These are phyloP conservation scores for Drosophila gaucha DNA, from an alignment of 2,888 invertebrate species.

Conservation along the genomic window DNA sequence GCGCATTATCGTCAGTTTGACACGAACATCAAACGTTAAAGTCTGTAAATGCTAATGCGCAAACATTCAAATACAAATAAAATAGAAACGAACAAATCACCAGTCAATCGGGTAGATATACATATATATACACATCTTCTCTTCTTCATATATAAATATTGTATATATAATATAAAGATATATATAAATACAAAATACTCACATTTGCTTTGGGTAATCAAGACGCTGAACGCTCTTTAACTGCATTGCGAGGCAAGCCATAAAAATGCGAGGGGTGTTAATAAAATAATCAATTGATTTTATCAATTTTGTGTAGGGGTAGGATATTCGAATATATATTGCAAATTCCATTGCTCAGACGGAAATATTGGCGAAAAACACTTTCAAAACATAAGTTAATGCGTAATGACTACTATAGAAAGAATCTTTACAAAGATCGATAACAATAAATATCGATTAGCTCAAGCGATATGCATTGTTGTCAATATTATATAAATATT, in stretches of 20 bases:
- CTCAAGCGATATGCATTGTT: no score
- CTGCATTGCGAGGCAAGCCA: slow-evolving; percentile 30
- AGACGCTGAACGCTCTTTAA: slow-evolving; percentile 1
- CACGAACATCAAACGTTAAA: slow-evolving; percentile 26
- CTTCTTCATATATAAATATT: no score
- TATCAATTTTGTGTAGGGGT: no score
- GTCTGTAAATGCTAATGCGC: slow-evolving; percentile 36
- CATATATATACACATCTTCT: no score
- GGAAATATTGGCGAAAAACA: no score
- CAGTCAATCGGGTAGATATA: slow-evolving; percentile 18
- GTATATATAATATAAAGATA: not conserved
- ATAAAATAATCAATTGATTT: not conserved
- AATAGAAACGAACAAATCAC: slow-evolving; percentile 56
- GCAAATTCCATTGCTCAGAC: no score
- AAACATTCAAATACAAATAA: slow-evolving; percentile 20
- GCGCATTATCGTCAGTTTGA: slow-evolving; percentile 37
- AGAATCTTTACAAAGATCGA: no score
- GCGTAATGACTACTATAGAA: no score
- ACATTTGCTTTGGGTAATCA: slow-evolving; percentile 37
- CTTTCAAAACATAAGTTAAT: no score
- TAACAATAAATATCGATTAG: not conserved
- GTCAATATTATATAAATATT: no score
- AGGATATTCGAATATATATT: no score
- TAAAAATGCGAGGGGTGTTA: slow-evolving; percentile 20
- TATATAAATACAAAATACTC: not conserved